These are phyloP conservation scores for Parapsyche elsis DNA, from an alignment of 1,140 invertebrate species.

Conservation along the genomic window DNA sequence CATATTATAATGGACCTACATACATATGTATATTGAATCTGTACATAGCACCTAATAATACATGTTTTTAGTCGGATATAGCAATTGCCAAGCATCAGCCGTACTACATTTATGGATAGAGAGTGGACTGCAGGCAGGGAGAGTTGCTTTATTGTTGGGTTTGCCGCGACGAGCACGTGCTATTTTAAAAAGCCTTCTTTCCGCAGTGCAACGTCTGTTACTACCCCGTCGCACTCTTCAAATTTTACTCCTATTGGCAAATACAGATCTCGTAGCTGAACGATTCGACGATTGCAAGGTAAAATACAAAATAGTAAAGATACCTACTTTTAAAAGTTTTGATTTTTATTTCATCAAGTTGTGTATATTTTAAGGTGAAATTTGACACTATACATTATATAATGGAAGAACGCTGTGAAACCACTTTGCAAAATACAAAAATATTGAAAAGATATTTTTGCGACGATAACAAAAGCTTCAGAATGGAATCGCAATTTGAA, in stretches of 20 bases:
- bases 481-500: constrained; percentile 38
- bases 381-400: constrained; percentile 52
- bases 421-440: background rate
- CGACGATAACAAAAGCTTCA: background rate
- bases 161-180: constrained; percentile 44
- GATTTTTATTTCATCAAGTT: constrained; percentile 16
- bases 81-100: background rate
- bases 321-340: too few relatives aligned
- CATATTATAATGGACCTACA: too few relatives aligned
- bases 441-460: background rate
- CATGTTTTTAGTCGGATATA: constrained; percentile 12
- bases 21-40: background rate
- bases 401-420: constrained; percentile 40
- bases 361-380: constrained; percentile 52
- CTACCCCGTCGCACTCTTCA: constrained; percentile 33
- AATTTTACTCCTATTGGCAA: constrained; percentile 42
- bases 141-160: constrained; percentile 35
- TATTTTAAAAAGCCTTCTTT: constrained; percentile 36
- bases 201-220: constrained; percentile 43
- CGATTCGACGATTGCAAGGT: constrained; percentile 49
- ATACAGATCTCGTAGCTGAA: constrained; percentile 44
- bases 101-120: constrained; percentile 40
- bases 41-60: background rate
- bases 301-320: too few relatives aligned
- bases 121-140: constrained; percentile 36